phyloP scores from a whole-genome alignment of 2,797 vertebrate species.

The Anableps anableps region DNA sequence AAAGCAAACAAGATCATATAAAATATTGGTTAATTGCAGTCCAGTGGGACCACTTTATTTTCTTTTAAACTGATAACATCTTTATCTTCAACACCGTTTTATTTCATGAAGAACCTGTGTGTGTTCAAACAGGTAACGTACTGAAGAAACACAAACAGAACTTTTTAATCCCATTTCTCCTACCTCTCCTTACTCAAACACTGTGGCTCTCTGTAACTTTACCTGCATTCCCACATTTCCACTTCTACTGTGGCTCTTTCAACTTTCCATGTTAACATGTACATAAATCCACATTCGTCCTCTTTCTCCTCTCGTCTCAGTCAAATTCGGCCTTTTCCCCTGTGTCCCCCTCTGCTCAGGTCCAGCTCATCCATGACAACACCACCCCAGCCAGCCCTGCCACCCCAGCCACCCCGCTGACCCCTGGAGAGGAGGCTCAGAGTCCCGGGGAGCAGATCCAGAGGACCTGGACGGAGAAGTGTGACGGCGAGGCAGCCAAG shows the following conservation, averaged over 20 bases:
- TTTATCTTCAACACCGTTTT: not conserved
- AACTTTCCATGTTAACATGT: conserved; percentile 52
- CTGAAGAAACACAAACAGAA: conserved; percentile 8
- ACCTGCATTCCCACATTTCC: conserved; percentile 61
- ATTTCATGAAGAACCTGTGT: not conserved
- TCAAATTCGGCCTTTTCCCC: conserved; percentile 81
- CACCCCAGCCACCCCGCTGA: conserved; percentile 88
- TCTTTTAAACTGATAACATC: not conserved
- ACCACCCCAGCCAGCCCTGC: conserved; percentile 88
- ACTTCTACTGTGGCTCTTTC: conserved; percentile 58
- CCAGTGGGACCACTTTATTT: not conserved
- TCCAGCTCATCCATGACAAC: conserved; percentile 96
- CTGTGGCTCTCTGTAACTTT: conserved; percentile 67
- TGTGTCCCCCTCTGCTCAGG: conserved; percentile 84
- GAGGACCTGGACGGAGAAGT: conserved; percentile 98
- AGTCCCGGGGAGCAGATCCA: conserved; percentile 92
- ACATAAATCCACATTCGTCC: conserved; percentile 62
- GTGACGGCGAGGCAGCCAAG: conserved; percentile 89
- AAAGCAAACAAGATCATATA: not conserved
- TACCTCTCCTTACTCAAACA: conserved; percentile 65
- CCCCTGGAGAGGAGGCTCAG: conserved; percentile 84
- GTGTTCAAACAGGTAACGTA: conserved; percentile 8
- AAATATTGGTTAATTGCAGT: not conserved
- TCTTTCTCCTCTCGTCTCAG: conserved; percentile 71
- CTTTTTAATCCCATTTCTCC: conserved; percentile 43